Percentiles rank a stretch among this genome's conserved stretches.
Conservation (phyloP, 2,888 invertebrate species). For the Campaea margaritaria region DNA sequence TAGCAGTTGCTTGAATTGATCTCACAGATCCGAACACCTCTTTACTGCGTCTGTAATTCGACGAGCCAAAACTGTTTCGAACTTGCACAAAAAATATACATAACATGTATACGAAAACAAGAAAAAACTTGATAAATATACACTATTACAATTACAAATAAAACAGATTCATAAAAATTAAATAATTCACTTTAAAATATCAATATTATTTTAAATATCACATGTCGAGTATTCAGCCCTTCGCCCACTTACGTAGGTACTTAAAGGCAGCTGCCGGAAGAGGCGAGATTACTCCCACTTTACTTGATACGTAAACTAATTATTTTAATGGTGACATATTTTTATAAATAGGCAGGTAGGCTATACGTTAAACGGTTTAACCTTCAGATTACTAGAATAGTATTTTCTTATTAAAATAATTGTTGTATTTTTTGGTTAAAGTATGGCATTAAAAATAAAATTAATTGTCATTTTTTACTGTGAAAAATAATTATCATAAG, state of each 20-base stretch:
- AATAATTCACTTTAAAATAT: neutral
- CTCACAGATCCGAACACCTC: too few relatives aligned
- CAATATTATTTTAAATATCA: constrained; percentile 6
- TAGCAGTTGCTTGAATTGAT: too few relatives aligned
- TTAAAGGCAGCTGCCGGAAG: constrained; percentile 51
- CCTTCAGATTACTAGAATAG: neutral
- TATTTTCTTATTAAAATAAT: neutral
- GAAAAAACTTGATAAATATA: too few relatives aligned
- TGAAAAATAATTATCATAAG: too few relatives aligned
- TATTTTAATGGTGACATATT: constrained; percentile 50
- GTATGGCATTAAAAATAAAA: too few relatives aligned
- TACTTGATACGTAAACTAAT: constrained; percentile 46
- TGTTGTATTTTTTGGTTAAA: too few relatives aligned
- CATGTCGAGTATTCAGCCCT: constrained; percentile 28
- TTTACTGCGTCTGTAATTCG: too few relatives aligned
- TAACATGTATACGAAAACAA: too few relatives aligned
- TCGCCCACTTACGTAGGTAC: constrained; percentile 22
- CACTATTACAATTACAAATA: neutral
- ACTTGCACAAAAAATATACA: too few relatives aligned
- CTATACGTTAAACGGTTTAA: constrained; percentile 6
- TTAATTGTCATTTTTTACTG: too few relatives aligned
- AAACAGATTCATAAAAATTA: neutral
- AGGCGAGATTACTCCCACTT: constrained; percentile 32
- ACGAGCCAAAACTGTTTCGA: too few relatives aligned
- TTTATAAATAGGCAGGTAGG: constrained; percentile 44